Conservation (phyloP, 2,888 invertebrate genomes). For the Nemotelus pantherinus region DNA sequence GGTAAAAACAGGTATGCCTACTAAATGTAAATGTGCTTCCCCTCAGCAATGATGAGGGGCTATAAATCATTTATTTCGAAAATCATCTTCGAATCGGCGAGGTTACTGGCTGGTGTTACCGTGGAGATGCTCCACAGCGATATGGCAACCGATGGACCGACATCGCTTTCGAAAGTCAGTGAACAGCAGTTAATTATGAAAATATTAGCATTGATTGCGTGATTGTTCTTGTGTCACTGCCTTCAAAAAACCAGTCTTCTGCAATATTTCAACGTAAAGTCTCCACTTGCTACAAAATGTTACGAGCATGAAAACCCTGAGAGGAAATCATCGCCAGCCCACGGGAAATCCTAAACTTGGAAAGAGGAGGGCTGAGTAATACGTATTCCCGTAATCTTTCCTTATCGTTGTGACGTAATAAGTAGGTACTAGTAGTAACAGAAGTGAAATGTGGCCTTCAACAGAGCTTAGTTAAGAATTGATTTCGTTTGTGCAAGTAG, state of each 20-base stretch:
- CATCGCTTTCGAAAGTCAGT: too few species aligned
- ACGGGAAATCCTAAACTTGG: constrained; percentile 15
- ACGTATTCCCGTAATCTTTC: constrained; percentile 25
- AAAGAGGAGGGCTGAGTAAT: too few species aligned
- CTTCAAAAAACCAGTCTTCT: background rate
- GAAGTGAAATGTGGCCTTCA: constrained; percentile 16
- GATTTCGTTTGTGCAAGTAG: constrained; percentile 3
- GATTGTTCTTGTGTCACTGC: background rate
- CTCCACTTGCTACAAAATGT: too few species aligned
- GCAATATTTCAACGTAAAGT: background rate
- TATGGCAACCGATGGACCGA: too few species aligned
- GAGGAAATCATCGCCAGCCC: background rate
- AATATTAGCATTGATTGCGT: background rate
- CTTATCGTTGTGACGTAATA: constrained; percentile 29
- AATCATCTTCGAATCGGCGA: constrained; percentile 38
- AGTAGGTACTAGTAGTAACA: background rate
- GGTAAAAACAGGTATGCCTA: constrained; percentile 23
- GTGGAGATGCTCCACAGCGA: background rate
- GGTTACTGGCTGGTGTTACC: background rate
- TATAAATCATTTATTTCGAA: constrained; percentile 45
- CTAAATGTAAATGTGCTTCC: background rate
- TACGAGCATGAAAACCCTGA: background rate
- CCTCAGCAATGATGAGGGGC: background rate
- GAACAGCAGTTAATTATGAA: background rate
- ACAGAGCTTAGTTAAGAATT: constrained; percentile 22